Percentiles rank a stretch among this genome's conserved stretches.
Conservation (phyloP, 2,797 vertebrate genomes). For the Loriculus beryllinus region DNA sequence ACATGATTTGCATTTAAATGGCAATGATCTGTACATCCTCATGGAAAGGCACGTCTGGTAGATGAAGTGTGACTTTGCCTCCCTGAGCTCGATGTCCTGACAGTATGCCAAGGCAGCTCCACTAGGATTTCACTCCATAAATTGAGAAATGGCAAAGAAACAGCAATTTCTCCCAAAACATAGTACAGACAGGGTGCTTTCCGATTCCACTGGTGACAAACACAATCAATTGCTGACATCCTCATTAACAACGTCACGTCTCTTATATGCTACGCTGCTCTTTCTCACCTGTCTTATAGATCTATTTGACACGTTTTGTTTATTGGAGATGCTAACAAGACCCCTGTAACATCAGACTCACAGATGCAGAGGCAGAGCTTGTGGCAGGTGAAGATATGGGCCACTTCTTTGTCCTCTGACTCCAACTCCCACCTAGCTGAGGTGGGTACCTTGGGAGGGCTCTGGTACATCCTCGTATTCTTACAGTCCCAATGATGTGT, state of each 20-base stretch:
- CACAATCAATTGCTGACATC: background rate
- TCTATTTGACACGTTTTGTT: background rate
- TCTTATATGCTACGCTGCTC: background rate
- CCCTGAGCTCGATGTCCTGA: background rate
- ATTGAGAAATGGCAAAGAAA: background rate
- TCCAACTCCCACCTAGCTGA: background rate
- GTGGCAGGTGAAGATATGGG: background rate
- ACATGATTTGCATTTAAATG: background rate
- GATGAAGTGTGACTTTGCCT: background rate
- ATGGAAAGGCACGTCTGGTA: background rate
- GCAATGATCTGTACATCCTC: background rate
- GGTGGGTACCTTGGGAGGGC: background rate
- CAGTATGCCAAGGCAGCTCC: background rate
- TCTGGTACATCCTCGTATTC: background rate
- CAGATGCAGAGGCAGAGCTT: background rate
- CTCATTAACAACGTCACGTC: fast-evolving
- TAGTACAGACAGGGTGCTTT: background rate
- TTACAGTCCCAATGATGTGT: background rate
- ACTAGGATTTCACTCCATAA: background rate
- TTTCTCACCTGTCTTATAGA: background rate
- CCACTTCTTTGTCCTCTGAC: background rate
- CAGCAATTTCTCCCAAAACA: background rate
- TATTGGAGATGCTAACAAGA: background rate
- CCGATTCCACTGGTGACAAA: background rate
- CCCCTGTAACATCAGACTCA: background rate